phyloP scores from a whole-genome alignment of 92 coral and sea anemone species.

The Bergia sp. region DNA sequence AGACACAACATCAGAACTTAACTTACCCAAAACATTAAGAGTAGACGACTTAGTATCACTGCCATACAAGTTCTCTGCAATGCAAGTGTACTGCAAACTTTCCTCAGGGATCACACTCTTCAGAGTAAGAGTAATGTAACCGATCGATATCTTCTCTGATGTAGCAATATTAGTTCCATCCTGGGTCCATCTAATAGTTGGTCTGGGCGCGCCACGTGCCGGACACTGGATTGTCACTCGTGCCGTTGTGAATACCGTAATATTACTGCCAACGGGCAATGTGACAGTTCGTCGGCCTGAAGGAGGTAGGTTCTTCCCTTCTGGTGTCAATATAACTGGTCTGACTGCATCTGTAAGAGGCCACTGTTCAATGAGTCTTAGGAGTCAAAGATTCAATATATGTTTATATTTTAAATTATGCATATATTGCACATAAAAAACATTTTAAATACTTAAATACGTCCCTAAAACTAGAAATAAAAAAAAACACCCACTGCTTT shows the following conservation, averaged over 20 bases:
- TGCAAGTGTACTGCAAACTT: conserved; percentile 14
- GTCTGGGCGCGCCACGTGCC: conserved; percentile 35
- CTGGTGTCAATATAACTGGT: conserved; percentile 29
- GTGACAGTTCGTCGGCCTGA: not conserved
- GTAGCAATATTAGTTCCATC: not conserved
- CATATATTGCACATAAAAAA: too few relatives aligned
- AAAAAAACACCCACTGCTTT: too few relatives aligned
- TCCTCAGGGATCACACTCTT: not conserved
- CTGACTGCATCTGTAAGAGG: conserved; percentile 25
- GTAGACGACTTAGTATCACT: conserved; percentile 26
- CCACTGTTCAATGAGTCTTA: too few relatives aligned
- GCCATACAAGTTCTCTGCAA: conserved; percentile 22
- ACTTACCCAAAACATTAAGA: conserved; percentile 22
- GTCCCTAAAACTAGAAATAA: too few relatives aligned
- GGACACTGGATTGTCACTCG: not conserved
- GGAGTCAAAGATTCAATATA: too few relatives aligned
- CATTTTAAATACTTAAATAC: too few relatives aligned
- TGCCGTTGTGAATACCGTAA: conserved; percentile 10
- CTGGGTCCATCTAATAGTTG: conserved; percentile 7
- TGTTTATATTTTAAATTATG: too few relatives aligned
- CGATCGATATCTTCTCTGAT: not conserved
- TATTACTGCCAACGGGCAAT: conserved; percentile 31
- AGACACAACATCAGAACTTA: too few relatives aligned
- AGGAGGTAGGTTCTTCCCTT: conserved; percentile 18
- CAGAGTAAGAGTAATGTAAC: not conserved